Evolutionary conservation across 2,888 invertebrate species (phyloP), one percentile per base, ranked within the genome.

Genomic region (Artemia sp.): DNA sequence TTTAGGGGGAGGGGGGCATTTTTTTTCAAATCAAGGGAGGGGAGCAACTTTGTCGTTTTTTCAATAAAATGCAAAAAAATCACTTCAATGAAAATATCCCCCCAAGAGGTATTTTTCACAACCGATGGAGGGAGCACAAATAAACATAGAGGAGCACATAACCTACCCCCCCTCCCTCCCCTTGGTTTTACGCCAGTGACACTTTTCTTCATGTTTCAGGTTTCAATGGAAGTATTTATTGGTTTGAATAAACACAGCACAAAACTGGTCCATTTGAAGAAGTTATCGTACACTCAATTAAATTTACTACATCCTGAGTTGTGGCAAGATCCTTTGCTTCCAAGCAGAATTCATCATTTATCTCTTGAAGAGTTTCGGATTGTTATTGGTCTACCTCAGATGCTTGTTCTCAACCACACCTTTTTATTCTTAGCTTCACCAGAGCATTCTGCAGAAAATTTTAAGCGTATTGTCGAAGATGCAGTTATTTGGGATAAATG

Each of bases 371-470:
- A 58, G 10, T n/a, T 8, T n/a, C n/a, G 24, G 2, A n/a, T 58
- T 58, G 9, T 24, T 58, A n/a, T 58, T 58, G 24, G 64, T 10
- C 9, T 58, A 24, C 64, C 64, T 10, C n/a, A 58, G 64, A 19
- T n/a, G n/a, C 64, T 58, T 9, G 14, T 58, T 9, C 9, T 58
- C 14, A 58, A 58, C 64, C 64, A 58, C 64, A n/a, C 24, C 8
- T n/a, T 58, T 58, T 58, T n/a, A 24, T 58, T 19, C 64, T 24
- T 58, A 10, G 64, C 24, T 24, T 58, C 64, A 8, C 64, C 64
- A 58, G 64, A 58, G 24, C 64, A 58, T 58, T 58, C 64, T 58
- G 9, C 64, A 19, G 64, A 58, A 24, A 58, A n/a, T 10, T 58
- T 58, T 58, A 24, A n/a, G 9, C 24, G 14, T n/a, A 24, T 58